phyloP scores from a whole-genome alignment of 2,797 vertebrate species.

The Lithobates sylvaticus region DNA sequence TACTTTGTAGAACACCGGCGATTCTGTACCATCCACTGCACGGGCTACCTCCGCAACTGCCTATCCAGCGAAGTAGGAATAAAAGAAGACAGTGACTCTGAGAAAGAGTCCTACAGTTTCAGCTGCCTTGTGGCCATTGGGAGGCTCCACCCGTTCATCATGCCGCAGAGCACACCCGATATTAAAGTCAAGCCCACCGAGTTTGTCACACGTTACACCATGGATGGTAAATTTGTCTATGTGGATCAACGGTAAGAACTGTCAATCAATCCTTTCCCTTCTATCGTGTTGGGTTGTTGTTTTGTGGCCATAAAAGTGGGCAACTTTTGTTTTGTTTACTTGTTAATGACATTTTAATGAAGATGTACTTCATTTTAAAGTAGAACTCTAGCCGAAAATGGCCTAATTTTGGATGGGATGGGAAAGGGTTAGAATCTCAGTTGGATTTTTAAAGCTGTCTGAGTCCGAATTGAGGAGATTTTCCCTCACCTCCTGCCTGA shows the following conservation, averaged over 20 bases:
- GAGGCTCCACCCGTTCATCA: conserved; percentile 80
- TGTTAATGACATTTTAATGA: too few species aligned
- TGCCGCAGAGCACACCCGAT: conserved; percentile 82
- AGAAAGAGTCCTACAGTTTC: conserved; percentile 84
- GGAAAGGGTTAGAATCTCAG: too few species aligned
- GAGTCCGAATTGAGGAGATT: too few species aligned
- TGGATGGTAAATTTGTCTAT: conserved; percentile 96
- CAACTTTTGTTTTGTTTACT: too few species aligned
- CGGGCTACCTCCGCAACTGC: conserved; percentile 94
- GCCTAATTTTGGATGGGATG: too few species aligned
- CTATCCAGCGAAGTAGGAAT: conserved; percentile 81
- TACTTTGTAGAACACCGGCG: conserved; percentile 83
- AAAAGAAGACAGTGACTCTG: conserved; percentile 82
- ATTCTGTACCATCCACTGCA: conserved; percentile 94
- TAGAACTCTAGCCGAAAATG: too few species aligned
- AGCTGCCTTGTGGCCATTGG: conserved; percentile 93
- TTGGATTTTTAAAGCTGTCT: too few species aligned
- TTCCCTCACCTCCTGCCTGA: too few species aligned
- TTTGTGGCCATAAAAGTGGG: too few species aligned
- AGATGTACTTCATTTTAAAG: too few species aligned
- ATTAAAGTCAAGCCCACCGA: conserved; percentile 89
- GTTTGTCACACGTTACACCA: conserved; percentile 91
- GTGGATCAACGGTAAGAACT: conserved; percentile 91
- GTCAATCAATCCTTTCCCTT: not conserved
- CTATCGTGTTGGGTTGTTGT: too few species aligned